Conservation (phyloP, 2,113 vertebrate genomes). For the Anhinga anhinga region DNA sequence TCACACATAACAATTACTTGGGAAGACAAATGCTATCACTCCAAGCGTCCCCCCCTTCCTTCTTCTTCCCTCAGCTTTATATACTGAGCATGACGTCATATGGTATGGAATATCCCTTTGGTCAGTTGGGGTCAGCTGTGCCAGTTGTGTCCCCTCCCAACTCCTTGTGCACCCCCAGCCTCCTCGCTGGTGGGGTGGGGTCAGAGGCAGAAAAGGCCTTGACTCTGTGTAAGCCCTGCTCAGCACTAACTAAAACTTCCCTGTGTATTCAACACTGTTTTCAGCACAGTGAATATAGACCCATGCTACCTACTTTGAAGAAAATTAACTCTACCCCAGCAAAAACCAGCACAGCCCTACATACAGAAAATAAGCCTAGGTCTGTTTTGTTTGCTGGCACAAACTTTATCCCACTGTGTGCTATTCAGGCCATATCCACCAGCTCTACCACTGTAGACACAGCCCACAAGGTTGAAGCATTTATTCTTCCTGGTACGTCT, state of each 20-base stretch:
- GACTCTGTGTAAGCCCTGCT: not conserved
- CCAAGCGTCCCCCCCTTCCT: not conserved
- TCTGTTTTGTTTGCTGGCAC: not conserved
- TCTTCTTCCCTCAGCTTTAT: not conserved
- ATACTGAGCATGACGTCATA: not conserved
- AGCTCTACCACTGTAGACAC: not conserved
- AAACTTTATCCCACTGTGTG: not conserved
- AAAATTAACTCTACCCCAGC: not conserved
- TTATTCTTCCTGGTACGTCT: not conserved
- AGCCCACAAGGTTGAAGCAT: not conserved
- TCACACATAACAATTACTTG: not conserved
- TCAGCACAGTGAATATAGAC: not conserved
- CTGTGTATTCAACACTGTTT: not conserved
- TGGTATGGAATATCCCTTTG: not conserved
- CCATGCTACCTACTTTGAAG: not conserved
- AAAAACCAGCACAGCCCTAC: not conserved
- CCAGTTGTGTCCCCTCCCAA: not conserved
- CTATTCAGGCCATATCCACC: not conserved
- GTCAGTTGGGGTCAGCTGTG: not conserved
- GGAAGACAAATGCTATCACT: not conserved
- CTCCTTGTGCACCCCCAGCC: not conserved
- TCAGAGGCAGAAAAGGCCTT: not conserved
- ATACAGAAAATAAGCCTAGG: not conserved
- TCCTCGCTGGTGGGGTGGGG: not conserved
- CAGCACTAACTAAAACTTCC: rapidly evolving